Evolutionary conservation across 2,797 vertebrate genomes (phyloP).

Genomic region (Ptychadena robeensis): DNA sequence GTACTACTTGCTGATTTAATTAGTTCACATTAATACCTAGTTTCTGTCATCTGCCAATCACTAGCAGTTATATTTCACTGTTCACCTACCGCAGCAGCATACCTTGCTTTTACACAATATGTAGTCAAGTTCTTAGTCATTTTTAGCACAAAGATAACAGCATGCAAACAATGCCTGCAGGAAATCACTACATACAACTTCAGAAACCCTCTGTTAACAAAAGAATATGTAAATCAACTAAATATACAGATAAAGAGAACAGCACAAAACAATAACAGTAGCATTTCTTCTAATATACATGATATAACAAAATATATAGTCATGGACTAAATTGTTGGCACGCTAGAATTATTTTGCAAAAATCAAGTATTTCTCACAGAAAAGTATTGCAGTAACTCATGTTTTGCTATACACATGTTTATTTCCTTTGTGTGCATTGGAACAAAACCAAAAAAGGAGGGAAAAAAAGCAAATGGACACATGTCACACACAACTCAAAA

Average conservation of each 20-base stretch:
- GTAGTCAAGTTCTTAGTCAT: neutral
- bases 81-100: slow-evolving; percentile 32
- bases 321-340: too few relatives aligned
- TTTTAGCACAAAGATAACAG: slow-evolving; percentile 33
- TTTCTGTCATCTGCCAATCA: slow-evolving; percentile 32
- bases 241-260: neutral
- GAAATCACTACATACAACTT: neutral
- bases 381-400: too few relatives aligned
- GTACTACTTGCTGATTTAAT: slow-evolving; percentile 54
- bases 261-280: neutral
- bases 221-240: neutral
- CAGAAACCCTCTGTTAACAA: slow-evolving; percentile 10
- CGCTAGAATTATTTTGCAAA: too few relatives aligned
- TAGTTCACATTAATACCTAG: slow-evolving; percentile 27
- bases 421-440: too few relatives aligned
- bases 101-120: slow-evolving; percentile 9
- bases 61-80: slow-evolving; percentile 18
- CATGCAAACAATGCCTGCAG: slow-evolving; percentile 31
- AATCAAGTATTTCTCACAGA: too few relatives aligned
- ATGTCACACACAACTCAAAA: too few relatives aligned
- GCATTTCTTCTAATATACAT: too few relatives aligned
- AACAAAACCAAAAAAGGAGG: too few relatives aligned
- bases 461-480: too few relatives aligned
- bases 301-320: too few relatives aligned
- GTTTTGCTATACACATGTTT: too few relatives aligned